These are phyloP conservation scores for Emmelina monodactyla DNA, from an alignment of 2,888 invertebrate genomes.

Conservation along the genomic window DNA sequence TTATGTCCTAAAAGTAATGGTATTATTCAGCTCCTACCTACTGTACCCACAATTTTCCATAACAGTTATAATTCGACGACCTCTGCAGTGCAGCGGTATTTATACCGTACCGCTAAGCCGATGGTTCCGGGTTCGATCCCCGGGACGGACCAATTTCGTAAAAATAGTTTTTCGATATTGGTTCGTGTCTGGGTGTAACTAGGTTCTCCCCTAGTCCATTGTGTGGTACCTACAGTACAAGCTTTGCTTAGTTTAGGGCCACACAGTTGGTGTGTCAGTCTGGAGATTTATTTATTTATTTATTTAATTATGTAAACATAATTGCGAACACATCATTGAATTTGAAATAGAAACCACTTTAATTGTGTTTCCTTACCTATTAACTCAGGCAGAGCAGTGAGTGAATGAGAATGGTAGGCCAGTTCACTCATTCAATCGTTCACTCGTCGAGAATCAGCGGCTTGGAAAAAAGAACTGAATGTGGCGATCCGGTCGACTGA, in stretches of 20 bases:
- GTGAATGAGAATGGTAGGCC: conserved; percentile 36
- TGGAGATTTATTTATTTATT: background rate
- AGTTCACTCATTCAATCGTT: conserved; percentile 35
- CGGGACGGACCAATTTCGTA: too few relatives aligned
- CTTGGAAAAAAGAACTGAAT: conserved; percentile 45
- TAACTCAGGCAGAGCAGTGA: conserved; percentile 16
- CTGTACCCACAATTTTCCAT: too few relatives aligned
- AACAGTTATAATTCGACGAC: too few relatives aligned
- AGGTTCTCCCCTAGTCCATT: too few relatives aligned
- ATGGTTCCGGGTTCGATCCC: too few relatives aligned
- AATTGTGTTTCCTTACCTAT: background rate
- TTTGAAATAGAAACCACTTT: background rate
- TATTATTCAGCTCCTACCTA: too few relatives aligned
- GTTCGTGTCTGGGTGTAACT: too few relatives aligned
- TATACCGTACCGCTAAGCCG: too few relatives aligned
- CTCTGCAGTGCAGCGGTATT: too few relatives aligned
- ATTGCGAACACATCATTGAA: background rate
- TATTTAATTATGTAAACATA: background rate
- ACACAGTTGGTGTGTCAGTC: background rate
- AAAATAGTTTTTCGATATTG: too few relatives aligned
- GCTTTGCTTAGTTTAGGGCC: background rate
- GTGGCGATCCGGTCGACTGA: conserved; percentile 37
- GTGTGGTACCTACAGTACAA: background rate
- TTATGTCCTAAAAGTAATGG: too few relatives aligned
- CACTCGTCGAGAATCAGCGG: background rate